Conservation (phyloP, 1,140 invertebrate species). For the Anoplolepis gracilipes region DNA sequence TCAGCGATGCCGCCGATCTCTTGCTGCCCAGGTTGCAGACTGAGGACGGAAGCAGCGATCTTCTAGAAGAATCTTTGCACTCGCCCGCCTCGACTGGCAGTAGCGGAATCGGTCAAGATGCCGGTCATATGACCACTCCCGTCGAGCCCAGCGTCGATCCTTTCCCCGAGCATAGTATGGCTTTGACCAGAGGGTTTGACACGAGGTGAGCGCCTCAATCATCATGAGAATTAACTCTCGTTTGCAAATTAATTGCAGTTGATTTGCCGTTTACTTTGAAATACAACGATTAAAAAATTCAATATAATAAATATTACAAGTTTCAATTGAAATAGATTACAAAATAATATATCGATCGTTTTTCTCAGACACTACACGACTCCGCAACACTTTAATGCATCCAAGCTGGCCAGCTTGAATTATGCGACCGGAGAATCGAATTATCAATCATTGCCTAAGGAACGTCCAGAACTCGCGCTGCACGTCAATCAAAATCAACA, state of each 20-base stretch:
- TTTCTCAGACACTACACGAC: slow-evolving; percentile 80
- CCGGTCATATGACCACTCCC: slow-evolving; percentile 88
- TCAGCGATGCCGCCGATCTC: slow-evolving; percentile 91
- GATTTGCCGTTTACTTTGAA: background rate
- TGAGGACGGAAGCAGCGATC: slow-evolving; percentile 88
- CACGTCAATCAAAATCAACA: slow-evolving; percentile 83
- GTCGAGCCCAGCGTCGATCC: slow-evolving; percentile 89
- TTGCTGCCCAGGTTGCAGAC: slow-evolving; percentile 89
- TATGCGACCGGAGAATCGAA: slow-evolving; percentile 79
- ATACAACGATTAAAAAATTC: background rate
- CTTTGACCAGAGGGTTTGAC: slow-evolving; percentile 83
- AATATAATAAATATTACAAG: background rate
- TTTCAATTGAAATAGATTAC: background rate
- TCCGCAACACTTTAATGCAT: slow-evolving; percentile 80
- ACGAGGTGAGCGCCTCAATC: slow-evolving; percentile 74
- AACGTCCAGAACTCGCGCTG: slow-evolving; percentile 83
- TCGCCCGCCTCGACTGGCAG: slow-evolving; percentile 84
- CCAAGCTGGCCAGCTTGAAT: slow-evolving; percentile 78
- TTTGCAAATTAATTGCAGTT: background rate
- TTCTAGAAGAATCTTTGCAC: slow-evolving; percentile 86
- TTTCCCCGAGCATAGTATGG: slow-evolving; percentile 89
- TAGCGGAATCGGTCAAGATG: slow-evolving; percentile 87
- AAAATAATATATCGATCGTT: background rate
- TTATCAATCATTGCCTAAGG: slow-evolving; percentile 84
- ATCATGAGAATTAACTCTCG: slow-evolving; percentile 5